These are phyloP conservation scores for Ptychoptera albimana DNA, from an alignment of 2,888 invertebrate genomes.

Conservation along the genomic window DNA sequence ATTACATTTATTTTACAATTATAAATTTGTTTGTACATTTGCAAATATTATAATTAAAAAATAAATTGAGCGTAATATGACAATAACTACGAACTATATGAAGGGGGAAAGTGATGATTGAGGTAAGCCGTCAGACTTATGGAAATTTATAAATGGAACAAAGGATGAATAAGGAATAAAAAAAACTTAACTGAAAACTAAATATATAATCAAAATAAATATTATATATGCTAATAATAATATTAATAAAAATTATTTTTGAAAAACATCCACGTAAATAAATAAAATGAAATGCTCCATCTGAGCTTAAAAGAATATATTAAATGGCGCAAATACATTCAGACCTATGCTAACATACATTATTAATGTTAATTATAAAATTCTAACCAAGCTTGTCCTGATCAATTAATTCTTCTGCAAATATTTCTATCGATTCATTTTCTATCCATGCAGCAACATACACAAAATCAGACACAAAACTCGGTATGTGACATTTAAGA, in stretches of 20 bases:
- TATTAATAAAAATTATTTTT: no score
- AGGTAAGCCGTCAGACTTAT: constrained; percentile 45
- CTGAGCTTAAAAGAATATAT: no score
- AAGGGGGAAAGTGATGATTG: constrained; percentile 34
- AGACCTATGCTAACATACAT: no score
- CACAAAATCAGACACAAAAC: constrained; percentile 84
- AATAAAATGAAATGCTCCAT: no score
- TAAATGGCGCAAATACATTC: no score
- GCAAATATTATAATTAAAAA: background rate
- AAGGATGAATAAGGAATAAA: constrained; percentile 11
- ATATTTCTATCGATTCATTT: constrained; percentile 51
- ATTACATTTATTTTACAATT: no score
- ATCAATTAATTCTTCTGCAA: constrained; percentile 27
- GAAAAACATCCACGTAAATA: no score
- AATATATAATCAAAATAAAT: background rate
- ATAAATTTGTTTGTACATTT: background rate
- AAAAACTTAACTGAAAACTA: constrained; percentile 1
- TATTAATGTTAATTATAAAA: constrained; percentile 2
- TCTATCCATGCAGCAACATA: constrained; percentile 73
- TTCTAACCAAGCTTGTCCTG: constrained; percentile 3
- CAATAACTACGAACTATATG: constrained; percentile 36
- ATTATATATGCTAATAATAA: constrained; percentile 2
- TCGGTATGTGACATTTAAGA: constrained; percentile 85
- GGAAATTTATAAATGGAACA: constrained; percentile 25
- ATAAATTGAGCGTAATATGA: background rate